Evolutionary conservation across 2,113 vertebrate genomes (phyloP), one percentile per base, ranked within the genome.

Genomic region (Apeltes quadracus): DNA sequence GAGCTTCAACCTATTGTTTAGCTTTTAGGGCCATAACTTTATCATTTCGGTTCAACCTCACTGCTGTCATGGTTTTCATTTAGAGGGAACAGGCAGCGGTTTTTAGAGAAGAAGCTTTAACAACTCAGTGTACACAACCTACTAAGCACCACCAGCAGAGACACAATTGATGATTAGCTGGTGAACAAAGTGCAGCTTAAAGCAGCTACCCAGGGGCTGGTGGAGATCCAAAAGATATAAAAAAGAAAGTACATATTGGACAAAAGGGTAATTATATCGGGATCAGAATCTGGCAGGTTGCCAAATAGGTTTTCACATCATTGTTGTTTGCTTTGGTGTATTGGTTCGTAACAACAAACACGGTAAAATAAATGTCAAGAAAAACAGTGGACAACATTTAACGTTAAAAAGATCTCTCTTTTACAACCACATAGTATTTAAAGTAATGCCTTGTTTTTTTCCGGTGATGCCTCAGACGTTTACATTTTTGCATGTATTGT

Each of bases 401-500:
- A 56, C 8, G 11, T 12, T 22, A 13, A 51, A 51, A 51, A 23
- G 5, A 50, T 22, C 46, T 23, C 3, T 6, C 5, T 50, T 50
- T 23, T 51, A 51, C n/a, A 51, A 51, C 13, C 23, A 5, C 22
- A 25, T 22, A 4, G n/a, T 50, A 12, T 50, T 50, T 48, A 72
- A 20, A 43, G 46, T 25, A 34, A 16, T 22, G 34, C 78, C 78
- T 64, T 78, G 43, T 34, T 34, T 34, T 34, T 5, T 73, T 82
- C 44, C 61, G 51, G 61, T 61, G 74, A 65, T 48, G 68, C 69
- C 81, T 79, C 75, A 54, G 55, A 69, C 65, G 72, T 57, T 63
- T 48, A 72, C 39, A 66, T 76, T 46, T 55, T 56, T 78, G 22
- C 15, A 20, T 72, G 22, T 81, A n/a, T 68, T 23, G n/a, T 68